Evolutionary conservation across 1,140 invertebrate genomes (phyloP).

Genomic region (Brachionus asplanchnoidis): DNA sequence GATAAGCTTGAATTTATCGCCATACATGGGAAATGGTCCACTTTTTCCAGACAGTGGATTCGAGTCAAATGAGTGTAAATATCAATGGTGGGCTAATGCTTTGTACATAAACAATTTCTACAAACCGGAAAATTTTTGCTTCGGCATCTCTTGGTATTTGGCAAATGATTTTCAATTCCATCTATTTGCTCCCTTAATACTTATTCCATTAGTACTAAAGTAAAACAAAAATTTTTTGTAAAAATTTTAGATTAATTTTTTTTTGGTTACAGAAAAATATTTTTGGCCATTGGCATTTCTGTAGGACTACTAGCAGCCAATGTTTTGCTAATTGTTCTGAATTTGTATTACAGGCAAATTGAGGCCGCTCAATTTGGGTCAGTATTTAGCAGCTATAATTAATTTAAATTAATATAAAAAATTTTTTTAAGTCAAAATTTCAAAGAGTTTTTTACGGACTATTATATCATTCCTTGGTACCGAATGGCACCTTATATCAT

Average conservation of each 20-base stretch:
- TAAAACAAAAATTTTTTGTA: neutral
- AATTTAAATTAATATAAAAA: neutral
- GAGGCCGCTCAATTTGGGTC: constrained; percentile 18
- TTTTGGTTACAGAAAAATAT: neutral
- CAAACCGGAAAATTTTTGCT: neutral
- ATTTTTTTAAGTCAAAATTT: constrained; percentile 24
- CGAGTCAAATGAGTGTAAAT: neutral
- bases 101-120: constrained; percentile 35
- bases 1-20: neutral
- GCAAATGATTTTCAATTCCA: constrained; percentile 28
- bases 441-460: constrained; percentile 60
- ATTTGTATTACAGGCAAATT: neutral
- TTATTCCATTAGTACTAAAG: constrained; percentile 44
- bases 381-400: neutral
- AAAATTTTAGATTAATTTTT: neutral
- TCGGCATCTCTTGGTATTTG: neutral
- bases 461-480: constrained; percentile 70
- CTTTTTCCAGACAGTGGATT: constrained; percentile 7
- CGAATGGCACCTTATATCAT: constrained; percentile 60
- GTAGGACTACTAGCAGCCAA: neutral
- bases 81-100: constrained; percentile 19
- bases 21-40: constrained; percentile 24
- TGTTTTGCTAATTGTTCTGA: neutral
- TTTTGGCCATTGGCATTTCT: neutral
- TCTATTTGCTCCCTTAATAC: constrained; percentile 64